Conservation (phyloP, 2,888 invertebrate genomes). For the Trissolcus japonicus region DNA sequence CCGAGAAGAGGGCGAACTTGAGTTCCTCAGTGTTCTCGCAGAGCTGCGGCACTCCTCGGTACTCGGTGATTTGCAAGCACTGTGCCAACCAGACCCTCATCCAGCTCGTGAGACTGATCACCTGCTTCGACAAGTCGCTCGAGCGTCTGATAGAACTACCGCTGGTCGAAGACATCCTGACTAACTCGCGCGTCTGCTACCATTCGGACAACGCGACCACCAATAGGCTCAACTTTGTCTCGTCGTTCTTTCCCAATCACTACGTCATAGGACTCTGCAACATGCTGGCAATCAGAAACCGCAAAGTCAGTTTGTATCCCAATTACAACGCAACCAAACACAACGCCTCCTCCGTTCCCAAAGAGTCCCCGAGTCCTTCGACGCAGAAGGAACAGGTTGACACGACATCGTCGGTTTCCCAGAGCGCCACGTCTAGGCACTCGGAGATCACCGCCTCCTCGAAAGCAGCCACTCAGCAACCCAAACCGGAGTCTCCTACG, state of each 20-base stretch:
- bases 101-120: conserved; percentile 84
- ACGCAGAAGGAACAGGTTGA: conserved; percentile 19
- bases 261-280: conserved; percentile 89
- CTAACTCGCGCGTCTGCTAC: conserved; percentile 24
- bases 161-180: conserved; percentile 80
- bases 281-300: conserved; percentile 82
- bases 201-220: conserved; percentile 16
- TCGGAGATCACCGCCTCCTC: conserved; percentile 8
- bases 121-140: conserved; percentile 82
- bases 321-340: conserved; percentile 75
- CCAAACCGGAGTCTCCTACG: conserved; percentile 2
- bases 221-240: conserved; percentile 75
- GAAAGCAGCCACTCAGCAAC: not conserved
- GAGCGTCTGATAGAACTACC: conserved; percentile 80
- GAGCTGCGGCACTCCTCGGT: conserved; percentile 83
- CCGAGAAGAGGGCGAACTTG: conserved; percentile 74
- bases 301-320: conserved; percentile 82
- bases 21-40: conserved; percentile 63
- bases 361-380: conserved; percentile 10
- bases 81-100: conserved; percentile 85
- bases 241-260: conserved; percentile 81
- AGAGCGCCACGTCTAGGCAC: not conserved
- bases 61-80: conserved; percentile 84
- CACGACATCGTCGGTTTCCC: not conserved
- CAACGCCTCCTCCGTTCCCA: conserved; percentile 20